Base-by-base conservation (phyloP, 2,888 invertebrate genomes). In the Tortricodes alternella region DNA sequence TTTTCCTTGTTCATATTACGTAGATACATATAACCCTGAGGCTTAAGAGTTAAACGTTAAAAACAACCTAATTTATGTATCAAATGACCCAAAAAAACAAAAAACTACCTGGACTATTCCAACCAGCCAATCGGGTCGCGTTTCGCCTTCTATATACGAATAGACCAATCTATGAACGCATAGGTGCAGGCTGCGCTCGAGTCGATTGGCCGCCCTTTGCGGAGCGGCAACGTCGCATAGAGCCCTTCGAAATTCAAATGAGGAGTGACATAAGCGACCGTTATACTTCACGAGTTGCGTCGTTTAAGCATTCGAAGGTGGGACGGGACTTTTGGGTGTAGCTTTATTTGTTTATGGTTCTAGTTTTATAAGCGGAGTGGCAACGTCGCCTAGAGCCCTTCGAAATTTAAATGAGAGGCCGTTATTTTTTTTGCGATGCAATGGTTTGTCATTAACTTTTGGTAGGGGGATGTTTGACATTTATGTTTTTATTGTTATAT, bases 81-180 rank as follows among this genome's bases (percentile, higher is more conserved):
- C 15, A 15, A 4, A 13, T 13, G 13, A 13, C 34, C 13, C 8
- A 7, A 15, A 18, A 41, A 48, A 48, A 41, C 44, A 24, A 24
- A 41, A 41, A 15, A 24, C 24, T 1, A 9, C 24, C 9, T 6
- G 9, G 7, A 6, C 23, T 29, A 29, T 29, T 15, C n/a, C 1
- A 1, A n/a, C 0, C 29, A 29, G 44, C 44, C 44, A 44, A 44
- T 44, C 44, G 11, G 29, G n/a, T 3, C 29, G 2, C 9, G 9
- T 7, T 29, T 29, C 4, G 0, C 11, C 4, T 44, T 29, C 27
- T 29, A 29, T 29, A 44, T 44, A 27, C n/a, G 27, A 44, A 44
- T 29, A 44, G 44, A 16, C 44, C 29, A 29, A 29, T 51, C 51
- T 37, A 38, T 18, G 50, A 24, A 39, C 50, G 50, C 50, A 29